A percentile compares a stretch with the other conserved stretches of the same genome.
phyloP scores from a whole-genome alignment of 2,797 vertebrate species.

The Rhinogobio ventralis region DNA sequence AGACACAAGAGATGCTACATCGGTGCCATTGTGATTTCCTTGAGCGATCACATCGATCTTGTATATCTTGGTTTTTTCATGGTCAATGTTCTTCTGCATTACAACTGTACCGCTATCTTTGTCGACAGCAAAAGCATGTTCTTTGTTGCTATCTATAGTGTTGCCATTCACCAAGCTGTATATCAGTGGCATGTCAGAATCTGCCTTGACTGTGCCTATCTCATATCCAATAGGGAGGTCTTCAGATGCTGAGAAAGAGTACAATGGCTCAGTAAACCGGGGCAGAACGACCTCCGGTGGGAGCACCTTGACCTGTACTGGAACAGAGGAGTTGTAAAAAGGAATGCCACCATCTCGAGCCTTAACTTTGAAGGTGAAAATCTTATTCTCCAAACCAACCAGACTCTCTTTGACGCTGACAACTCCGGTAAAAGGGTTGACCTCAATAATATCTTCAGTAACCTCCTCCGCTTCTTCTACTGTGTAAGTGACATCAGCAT shows the following conservation, averaged over 20 bases:
- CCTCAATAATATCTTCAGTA: slow-evolving; percentile 88
- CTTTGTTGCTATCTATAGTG: slow-evolving; percentile 93
- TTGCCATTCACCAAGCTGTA: slow-evolving; percentile 96
- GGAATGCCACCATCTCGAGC: slow-evolving; percentile 92
- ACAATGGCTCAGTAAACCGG: slow-evolving; percentile 94
- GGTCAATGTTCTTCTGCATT: slow-evolving; percentile 89
- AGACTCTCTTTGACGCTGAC: slow-evolving; percentile 93
- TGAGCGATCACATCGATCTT: slow-evolving; percentile 93
- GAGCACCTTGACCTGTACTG: slow-evolving; percentile 90
- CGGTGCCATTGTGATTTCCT: slow-evolving; percentile 87
- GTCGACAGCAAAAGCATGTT: slow-evolving; percentile 89
- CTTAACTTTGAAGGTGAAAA: slow-evolving; percentile 92
- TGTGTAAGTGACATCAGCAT: slow-evolving; percentile 94
- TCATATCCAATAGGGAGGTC: slow-evolving; percentile 91
- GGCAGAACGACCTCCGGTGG: slow-evolving; percentile 90
- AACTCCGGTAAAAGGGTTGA: slow-evolving; percentile 91
- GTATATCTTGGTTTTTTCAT: slow-evolving; percentile 96
- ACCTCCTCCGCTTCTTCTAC: slow-evolving; percentile 86
- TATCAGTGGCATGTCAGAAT: slow-evolving; percentile 89
- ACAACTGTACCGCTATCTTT: slow-evolving; percentile 86
- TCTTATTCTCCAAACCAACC: slow-evolving; percentile 89
- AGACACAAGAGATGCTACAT: slow-evolving; percentile 90
- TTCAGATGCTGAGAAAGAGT: slow-evolving; percentile 92
- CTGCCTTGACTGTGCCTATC: slow-evolving; percentile 89
- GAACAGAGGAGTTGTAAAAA: slow-evolving; percentile 89